Conservation (phyloP, 2,888 invertebrate species). For the Acleris sparsana region DNA sequence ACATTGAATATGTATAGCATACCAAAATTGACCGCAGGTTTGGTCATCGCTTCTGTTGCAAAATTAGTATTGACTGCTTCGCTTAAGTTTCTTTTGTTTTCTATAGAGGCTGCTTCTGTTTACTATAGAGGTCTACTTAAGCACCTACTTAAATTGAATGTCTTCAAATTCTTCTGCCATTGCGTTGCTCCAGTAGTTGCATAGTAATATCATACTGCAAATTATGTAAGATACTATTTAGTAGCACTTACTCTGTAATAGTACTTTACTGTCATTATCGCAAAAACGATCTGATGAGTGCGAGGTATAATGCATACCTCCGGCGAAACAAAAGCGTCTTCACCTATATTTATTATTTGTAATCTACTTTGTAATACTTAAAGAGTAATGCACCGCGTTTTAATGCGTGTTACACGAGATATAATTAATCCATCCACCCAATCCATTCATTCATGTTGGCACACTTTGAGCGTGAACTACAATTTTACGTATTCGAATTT, state of each 20-base stretch:
- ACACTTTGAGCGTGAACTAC: too few relatives aligned
- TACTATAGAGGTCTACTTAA: background rate
- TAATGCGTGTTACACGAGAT: background rate
- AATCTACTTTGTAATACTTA: conserved; percentile 20
- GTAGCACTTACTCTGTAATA: conserved; percentile 29
- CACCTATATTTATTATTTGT: conserved; percentile 22
- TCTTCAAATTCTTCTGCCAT: conserved; percentile 6
- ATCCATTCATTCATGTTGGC: too few relatives aligned
- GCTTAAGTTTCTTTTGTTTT: conserved; percentile 37
- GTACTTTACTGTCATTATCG: conserved; percentile 32
- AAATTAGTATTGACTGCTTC: conserved; percentile 57
- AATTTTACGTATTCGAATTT: too few relatives aligned
- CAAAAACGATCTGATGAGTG: conserved; percentile 28
- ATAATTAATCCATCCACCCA: too few relatives aligned
- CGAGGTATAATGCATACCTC: conserved; percentile 29
- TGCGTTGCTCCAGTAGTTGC: conserved; percentile 18
- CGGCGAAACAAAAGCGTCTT: conserved; percentile 25
- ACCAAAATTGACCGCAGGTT: conserved; percentile 50
- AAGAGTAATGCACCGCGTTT: conserved; percentile 8
- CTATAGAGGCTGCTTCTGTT: too few relatives aligned
- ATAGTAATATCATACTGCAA: conserved; percentile 24
- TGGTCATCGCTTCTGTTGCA: conserved; percentile 52
- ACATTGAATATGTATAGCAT: conserved; percentile 42
- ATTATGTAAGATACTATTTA: conserved; percentile 33
- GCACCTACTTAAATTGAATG: background rate